Evolutionary conservation across 2,797 vertebrate genomes (phyloP), one percentile per base, ranked within the genome.

Genomic region (Melanotaenia parkinsoni): DNA sequence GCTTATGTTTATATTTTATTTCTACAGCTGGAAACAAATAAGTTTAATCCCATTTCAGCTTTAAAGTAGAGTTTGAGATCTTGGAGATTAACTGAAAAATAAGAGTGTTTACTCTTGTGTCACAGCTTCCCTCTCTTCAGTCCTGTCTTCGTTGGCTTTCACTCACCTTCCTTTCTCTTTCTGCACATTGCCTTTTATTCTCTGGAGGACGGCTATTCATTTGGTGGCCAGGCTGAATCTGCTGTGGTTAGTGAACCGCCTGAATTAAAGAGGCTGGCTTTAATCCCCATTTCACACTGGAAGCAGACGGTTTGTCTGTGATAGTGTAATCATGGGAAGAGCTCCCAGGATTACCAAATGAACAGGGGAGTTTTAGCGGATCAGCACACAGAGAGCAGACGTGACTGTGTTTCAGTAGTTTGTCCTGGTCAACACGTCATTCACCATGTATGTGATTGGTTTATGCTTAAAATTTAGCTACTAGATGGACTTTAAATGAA

Each of bases 281-380:
- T 80, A 79, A 77, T 85, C 72, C 70, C 60, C 4, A 24, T 78
- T 76, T 71, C 75, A 50, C 59, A 24, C 57, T 28, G 70, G 59
- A 76, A 79, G 56, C 77, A 67, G 70, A 38, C 58, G 10, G 54
- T 79, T 58, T 71, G 59, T 84, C 70, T 70, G 79, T 56, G 79
- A 83, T 75, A 74, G 77, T 30, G 8, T 76, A 69, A 80, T 83
- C 69, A 70, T 18, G 16, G 60, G 68, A 30, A 33, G 47, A 67
- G 71, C 76, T 81, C 68, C 69, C 61, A 18, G 83, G 72, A 79
- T 86, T 84, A 84, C 62, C 67, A 70, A 77, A 81, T 33, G 65
- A 77, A 58, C 76, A 51, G 71, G 75, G 35, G 63, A 30, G 64
- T 65, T 73, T 73, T 56, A 12, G 63, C 43, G 14, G 76, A 72